Base-by-base conservation (phyloP, 1,140 invertebrate genomes). In the Drosophila tropicalis region DNA sequence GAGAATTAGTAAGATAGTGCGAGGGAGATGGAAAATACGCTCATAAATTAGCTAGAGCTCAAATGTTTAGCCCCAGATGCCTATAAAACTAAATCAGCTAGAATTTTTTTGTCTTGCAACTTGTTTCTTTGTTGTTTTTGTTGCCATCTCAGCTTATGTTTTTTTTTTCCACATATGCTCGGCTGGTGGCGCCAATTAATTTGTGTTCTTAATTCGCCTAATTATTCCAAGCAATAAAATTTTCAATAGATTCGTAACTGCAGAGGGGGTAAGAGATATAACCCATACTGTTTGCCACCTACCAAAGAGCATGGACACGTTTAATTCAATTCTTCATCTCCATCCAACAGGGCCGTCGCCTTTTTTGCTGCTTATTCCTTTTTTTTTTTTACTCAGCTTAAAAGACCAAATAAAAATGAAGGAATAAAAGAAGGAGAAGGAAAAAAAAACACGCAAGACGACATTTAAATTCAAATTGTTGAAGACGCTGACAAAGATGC, bases 391-490 rank as follows among this genome's bases (percentile, higher is more conserved):
- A 55, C 71, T 76, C 77, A 70, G 81, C 81, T 85, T 76, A 79
- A 77, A 19, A 67, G 63, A 47, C 36, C 44, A 74, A 60, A 74
- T 77, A 77, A 77, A 77, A 67, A 77, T 63, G 70, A 62, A 75
- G 40, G 47, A 78, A 69, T 72, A 78, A 79, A 79, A 40, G 32
- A 41, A 39, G 13, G 66, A 74, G 76, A 62, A 71, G 65, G 72
- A 72, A 76, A 67, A 51, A 74, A 81, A 63, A 58, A 56, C 9
- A 39, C 44, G 34, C 40, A 62, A 54, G 57, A 63, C 66, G 70
- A 87, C 84, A 87, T 87, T 87, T 89, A 89, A 87, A 87, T 89
- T 89, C 84, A 89, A 89, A 89, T 89, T 79, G 84, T 82, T 73
- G 22, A 87, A 87, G 83, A 86, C 79, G 84, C 79, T 87, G 84